phyloP scores from a whole-genome alignment of 2,113 vertebrate genomes.

The Oryzias woworae region DNA sequence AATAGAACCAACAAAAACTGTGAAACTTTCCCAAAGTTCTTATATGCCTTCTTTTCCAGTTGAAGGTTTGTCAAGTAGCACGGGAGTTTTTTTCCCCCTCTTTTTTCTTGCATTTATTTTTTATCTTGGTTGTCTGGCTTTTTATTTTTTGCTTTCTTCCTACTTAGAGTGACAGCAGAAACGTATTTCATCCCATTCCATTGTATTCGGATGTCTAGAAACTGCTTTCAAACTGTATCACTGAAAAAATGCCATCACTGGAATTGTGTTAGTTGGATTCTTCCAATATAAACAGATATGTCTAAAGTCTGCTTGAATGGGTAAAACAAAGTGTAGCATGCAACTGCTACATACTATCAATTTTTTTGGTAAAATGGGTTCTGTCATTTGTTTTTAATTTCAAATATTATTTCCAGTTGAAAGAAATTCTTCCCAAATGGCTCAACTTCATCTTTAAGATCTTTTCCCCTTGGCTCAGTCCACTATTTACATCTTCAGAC shows the following conservation, averaged over 20 bases:
- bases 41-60: too few relatives aligned
- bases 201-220: conserved; percentile 30
- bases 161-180: background rate
- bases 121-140: background rate
- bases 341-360: too few relatives aligned
- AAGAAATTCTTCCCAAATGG: too few relatives aligned
- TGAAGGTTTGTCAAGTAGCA: too few relatives aligned
- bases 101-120: background rate
- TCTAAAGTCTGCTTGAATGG: conserved; percentile 12
- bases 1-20: too few relatives aligned
- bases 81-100: background rate
- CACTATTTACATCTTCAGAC: too few relatives aligned
- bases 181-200: conserved; percentile 19
- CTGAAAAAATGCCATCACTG: conserved; percentile 9
- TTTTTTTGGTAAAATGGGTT: too few relatives aligned
- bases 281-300: conserved; percentile 6
- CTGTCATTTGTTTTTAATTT: too few relatives aligned
- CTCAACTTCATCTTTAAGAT: too few relatives aligned
- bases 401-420: too few relatives aligned
- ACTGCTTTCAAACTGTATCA: background rate
- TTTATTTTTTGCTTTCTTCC: background rate
- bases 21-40: too few relatives aligned
- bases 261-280: conserved; percentile 27
- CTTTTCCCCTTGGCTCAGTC: too few relatives aligned
- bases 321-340: background rate